These are phyloP conservation scores for Cryptocephalus moraei DNA, from an alignment of 2,888 invertebrate genomes.

Conservation along the genomic window DNA sequence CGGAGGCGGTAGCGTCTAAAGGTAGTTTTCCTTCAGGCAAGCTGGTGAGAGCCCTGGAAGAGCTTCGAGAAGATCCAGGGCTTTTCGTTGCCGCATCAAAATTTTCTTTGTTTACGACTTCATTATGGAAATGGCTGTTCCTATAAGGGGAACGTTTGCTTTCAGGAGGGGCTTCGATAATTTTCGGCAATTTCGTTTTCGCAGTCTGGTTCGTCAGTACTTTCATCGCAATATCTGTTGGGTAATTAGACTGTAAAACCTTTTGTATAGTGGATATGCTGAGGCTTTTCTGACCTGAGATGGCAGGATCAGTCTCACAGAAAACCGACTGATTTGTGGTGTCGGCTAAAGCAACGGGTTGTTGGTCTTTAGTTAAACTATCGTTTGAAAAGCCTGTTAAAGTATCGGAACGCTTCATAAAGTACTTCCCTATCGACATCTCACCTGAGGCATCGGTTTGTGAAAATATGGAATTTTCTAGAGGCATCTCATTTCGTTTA, in stretches of 20 bases:
- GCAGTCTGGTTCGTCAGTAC: constrained; percentile 11
- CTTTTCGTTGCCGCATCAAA: constrained; percentile 2
- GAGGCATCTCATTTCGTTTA: constrained; percentile 26
- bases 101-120: constrained; percentile 18
- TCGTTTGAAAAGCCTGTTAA: constrained; percentile 26
- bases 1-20: constrained; percentile 44
- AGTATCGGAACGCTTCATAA: constrained; percentile 36
- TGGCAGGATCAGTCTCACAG: constrained; percentile 2
- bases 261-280: constrained; percentile 22
- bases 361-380: constrained; percentile 21
- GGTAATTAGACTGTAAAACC: constrained; percentile 13
- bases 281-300: constrained; percentile 16
- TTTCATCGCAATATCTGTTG: constrained; percentile 16
- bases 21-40: constrained; percentile 37
- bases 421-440: constrained; percentile 39
- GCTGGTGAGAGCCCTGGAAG: constrained; percentile 27
- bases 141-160: constrained; percentile 21
- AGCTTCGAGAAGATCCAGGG: constrained; percentile 16
- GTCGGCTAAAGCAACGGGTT: constrained; percentile 27
- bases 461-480: constrained; percentile 11
- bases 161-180: background rate
- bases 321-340: constrained; percentile 2
- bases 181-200: constrained; percentile 1
- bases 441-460: constrained; percentile 5
- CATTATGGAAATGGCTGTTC: constrained; percentile 19